Evolutionary conservation across 2,888 invertebrate genomes (phyloP).

Genomic region (Meloe dianella): DNA sequence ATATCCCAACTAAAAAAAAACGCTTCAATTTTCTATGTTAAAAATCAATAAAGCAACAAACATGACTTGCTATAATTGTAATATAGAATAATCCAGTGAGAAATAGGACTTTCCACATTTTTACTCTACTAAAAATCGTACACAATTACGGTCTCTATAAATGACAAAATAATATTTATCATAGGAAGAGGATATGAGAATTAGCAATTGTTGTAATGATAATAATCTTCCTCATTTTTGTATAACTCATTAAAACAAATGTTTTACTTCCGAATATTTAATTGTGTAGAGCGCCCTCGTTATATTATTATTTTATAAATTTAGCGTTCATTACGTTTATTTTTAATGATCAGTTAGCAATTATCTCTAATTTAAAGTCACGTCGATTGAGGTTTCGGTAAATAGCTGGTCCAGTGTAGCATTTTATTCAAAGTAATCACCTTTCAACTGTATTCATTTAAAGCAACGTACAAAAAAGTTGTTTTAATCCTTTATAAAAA

Average conservation of each 20-base stretch:
- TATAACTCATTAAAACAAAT: conserved; percentile 1
- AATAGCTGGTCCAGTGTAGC: too few relatives aligned
- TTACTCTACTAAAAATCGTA: neutral
- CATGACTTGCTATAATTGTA: neutral
- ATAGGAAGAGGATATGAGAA: neutral
- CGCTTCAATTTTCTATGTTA: neutral
- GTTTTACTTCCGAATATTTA: neutral
- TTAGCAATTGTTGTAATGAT: conserved; percentile 1
- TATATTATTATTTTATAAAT: neutral
- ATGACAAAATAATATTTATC: neutral
- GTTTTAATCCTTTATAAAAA: too few relatives aligned
- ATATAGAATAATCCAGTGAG: neutral
- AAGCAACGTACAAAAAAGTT: too few relatives aligned
- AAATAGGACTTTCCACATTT: neutral
- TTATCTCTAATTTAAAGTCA: neutral
- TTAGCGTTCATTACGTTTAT: too few relatives aligned
- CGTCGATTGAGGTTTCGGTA: too few relatives aligned
- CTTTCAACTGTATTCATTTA: too few relatives aligned
- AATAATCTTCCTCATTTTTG: neutral
- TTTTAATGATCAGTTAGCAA: neutral
- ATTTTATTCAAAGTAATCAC: too few relatives aligned
- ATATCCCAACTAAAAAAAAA: conserved; percentile 20
- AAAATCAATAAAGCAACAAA: neutral
- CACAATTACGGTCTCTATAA: neutral
- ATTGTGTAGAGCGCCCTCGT: too few relatives aligned